These are phyloP conservation scores for Coendou prehensilis DNA, from an alignment of 2,797 vertebrate genomes.

Conservation along the genomic window DNA sequence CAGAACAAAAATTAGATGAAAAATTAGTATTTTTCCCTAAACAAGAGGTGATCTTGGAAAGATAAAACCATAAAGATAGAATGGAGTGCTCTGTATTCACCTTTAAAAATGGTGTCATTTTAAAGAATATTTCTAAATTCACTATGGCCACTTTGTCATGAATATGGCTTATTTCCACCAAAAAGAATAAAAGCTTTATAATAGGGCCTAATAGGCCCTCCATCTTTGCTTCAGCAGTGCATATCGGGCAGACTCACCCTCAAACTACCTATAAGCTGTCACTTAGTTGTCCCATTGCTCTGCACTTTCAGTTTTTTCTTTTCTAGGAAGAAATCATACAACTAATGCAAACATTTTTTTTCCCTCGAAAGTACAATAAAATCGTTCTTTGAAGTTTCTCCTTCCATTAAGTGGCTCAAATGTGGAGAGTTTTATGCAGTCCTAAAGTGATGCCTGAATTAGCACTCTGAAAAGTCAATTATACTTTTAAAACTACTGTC, in stretches of 20 bases:
- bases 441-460: conserved; percentile 86
- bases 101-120: neutral
- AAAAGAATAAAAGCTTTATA: neutral
- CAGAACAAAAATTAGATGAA: neutral
- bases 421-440: conserved; percentile 84
- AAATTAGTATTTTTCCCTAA: neutral
- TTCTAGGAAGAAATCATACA: conserved; percentile 81
- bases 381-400: conserved; percentile 84
- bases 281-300: conserved; percentile 58
- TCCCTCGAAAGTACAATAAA: conserved; percentile 82
- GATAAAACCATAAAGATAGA: neutral
- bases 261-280: conserved; percentile 64
- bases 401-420: conserved; percentile 87
- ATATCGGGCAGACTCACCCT: neutral
- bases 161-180: neutral
- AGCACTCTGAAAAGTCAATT: conserved; percentile 87
- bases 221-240: conserved; percentile 41
- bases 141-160: neutral
- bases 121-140: neutral
- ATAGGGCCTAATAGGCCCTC: neutral
- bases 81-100: neutral
- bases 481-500: conserved; percentile 87
- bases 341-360: conserved; percentile 82
- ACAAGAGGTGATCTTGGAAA: neutral
- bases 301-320: conserved; percentile 72